Evolutionary conservation across 2,888 invertebrate species (phyloP).

Genomic region (Perdita meconis): DNA sequence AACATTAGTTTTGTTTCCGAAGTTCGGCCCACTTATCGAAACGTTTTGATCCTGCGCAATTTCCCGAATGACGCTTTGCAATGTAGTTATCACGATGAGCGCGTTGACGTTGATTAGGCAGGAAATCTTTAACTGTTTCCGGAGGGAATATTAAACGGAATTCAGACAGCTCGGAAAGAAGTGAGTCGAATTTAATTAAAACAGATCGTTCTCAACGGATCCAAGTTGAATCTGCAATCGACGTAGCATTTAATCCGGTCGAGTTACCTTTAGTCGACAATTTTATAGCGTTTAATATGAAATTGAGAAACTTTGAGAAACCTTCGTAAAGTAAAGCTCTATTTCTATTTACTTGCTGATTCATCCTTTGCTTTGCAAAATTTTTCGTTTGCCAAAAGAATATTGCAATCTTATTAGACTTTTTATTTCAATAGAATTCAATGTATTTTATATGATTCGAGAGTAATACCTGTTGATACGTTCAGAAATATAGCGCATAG

Average conservation of each 20-base stretch:
- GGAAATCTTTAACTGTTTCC: slow-evolving; percentile 22
- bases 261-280: slow-evolving; percentile 8
- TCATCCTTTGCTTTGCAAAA: neutral
- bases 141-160: slow-evolving; percentile 20
- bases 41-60: too few species aligned
- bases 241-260: slow-evolving; percentile 18
- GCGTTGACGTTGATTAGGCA: neutral
- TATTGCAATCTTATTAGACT: neutral
- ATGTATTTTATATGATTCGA: neutral
- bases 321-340: slow-evolving; percentile 1
- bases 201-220: slow-evolving; percentile 28
- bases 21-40: too few species aligned
- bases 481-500: neutral
- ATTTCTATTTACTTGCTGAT: neutral
- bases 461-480: neutral
- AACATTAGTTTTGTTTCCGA: too few species aligned
- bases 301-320: slow-evolving; percentile 2
- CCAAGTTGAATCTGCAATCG: slow-evolving; percentile 4
- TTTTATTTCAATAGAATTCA: neutral
- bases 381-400: neutral
- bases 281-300: slow-evolving; percentile 7
- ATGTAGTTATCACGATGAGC: neutral
- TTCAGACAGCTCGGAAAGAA: neutral
- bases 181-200: slow-evolving; percentile 38
- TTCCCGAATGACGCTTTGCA: too few species aligned